A percentile compares a stretch with the other conserved stretches of the same genome.
Conservation (phyloP, 1,140 invertebrate genomes). For the Apis dorsata region DNA sequence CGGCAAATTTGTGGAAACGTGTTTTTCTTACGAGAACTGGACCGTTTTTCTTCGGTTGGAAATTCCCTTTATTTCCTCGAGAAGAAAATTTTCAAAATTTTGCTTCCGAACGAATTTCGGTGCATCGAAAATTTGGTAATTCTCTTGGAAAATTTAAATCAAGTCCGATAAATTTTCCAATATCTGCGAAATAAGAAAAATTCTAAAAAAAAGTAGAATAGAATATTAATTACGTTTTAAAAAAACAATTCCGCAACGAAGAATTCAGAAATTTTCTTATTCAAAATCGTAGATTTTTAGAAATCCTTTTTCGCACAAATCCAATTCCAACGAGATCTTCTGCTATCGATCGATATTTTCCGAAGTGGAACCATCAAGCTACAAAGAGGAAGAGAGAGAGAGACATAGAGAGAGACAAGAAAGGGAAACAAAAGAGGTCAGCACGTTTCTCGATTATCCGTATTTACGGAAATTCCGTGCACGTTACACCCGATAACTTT, state of each 20-base stretch:
- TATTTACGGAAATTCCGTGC: conserved; percentile 72
- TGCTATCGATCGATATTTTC: conserved; percentile 16
- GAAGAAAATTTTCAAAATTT: neutral
- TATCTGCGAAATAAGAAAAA: too few relatives aligned
- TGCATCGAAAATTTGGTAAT: neutral
- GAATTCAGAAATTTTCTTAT: neutral
- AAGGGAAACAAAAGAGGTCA: conserved; percentile 25
- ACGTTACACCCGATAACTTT: conserved; percentile 75
- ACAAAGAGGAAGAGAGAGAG: neutral
- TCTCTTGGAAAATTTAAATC: neutral
- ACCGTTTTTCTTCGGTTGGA: neutral
- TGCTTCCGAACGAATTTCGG: too few relatives aligned
- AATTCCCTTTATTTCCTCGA: neutral
- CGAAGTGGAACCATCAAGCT: neutral
- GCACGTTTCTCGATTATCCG: conserved; percentile 69
- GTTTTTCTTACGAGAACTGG: neutral
- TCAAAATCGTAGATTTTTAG: neutral
- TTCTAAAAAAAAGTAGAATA: neutral
- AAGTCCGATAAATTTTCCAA: too few relatives aligned
- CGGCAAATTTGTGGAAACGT: conserved; percentile 34
- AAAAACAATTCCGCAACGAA: too few relatives aligned
- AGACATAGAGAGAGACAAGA: neutral
- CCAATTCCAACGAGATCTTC: neutral
- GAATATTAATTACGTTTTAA: neutral
- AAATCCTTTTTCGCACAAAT: neutral